These are phyloP conservation scores for Trissonchulus sp. DNA, from an alignment of 2,888 invertebrate species.

Conservation along the genomic window DNA sequence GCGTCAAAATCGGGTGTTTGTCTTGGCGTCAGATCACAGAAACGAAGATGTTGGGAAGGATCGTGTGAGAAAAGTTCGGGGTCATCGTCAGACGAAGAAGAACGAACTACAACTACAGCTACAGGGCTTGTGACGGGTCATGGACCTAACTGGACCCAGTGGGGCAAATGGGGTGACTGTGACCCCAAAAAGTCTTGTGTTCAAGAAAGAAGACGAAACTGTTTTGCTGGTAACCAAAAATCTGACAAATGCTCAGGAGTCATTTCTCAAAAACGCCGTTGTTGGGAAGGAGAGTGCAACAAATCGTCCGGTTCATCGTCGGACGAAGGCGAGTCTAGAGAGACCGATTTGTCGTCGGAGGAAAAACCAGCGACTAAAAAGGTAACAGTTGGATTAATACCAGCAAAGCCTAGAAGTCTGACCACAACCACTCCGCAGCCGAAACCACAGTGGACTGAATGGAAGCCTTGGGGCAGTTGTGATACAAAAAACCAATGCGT, in stretches of 20 bases:
- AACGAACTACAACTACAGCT: no score
- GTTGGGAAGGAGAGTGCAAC: constrained; percentile 4
- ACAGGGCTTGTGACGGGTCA: no score
- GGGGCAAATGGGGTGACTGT: not conserved
- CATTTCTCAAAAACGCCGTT: not conserved
- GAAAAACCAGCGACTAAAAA: no score
- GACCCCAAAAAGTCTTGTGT: not conserved
- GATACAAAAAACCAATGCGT: not conserved
- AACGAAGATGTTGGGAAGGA: not conserved
- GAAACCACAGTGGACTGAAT: not conserved
- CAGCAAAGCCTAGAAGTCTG: no score
- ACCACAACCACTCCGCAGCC: no score
- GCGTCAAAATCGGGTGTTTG: not conserved
- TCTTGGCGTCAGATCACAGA: not conserved
- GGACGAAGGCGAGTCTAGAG: not conserved
- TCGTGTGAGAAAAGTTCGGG: not conserved
- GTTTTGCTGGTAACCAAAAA: not conserved
- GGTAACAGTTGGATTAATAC: no score
- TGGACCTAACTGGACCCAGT: not conserved
- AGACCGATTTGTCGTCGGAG: no score
- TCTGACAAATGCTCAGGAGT: not conserved
- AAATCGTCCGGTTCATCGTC: not conserved
- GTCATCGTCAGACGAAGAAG: not conserved
- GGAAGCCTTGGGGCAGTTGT: not conserved
- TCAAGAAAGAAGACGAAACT: not conserved